Percentiles rank a stretch among this genome's conserved stretches.
phyloP scores from a whole-genome alignment of 2,888 invertebrate genomes.

The Stenolophus ochropezus region DNA sequence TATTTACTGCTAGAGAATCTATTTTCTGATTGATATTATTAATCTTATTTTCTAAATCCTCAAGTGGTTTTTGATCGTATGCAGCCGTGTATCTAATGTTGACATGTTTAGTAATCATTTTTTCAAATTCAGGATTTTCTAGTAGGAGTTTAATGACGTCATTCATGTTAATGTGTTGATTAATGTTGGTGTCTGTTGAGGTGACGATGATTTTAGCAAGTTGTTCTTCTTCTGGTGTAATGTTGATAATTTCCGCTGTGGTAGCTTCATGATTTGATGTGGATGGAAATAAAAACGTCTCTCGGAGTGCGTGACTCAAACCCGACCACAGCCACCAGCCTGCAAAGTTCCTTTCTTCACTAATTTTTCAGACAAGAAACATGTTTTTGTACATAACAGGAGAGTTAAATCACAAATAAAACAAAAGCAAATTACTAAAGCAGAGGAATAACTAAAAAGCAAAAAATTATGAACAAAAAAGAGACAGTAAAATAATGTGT shows the following conservation, averaged over 20 bases:
- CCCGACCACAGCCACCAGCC: conserved; percentile 70
- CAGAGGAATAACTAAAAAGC: conserved; percentile 15
- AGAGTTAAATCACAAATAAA: conserved; percentile 13
- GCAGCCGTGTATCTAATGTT: not conserved
- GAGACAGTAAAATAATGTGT: not conserved
- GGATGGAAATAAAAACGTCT: conserved; percentile 43
- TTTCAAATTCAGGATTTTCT: conserved; percentile 67
- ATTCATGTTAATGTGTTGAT: conserved; percentile 66
- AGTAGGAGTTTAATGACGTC: conserved; percentile 70
- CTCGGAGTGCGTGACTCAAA: conserved; percentile 64
- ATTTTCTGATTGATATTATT: conserved; percentile 59
- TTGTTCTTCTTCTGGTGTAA: conserved; percentile 64
- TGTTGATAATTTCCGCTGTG: conserved; percentile 66
- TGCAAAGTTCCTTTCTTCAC: conserved; percentile 66
- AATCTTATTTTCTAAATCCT: conserved; percentile 36
- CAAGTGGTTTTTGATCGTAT: conserved; percentile 18
- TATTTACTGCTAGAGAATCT: conserved; percentile 68
- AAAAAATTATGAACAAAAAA: not conserved
- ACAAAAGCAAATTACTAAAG: no score
- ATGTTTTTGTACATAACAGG: conserved; percentile 46
- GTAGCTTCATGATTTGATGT: conserved; percentile 67
- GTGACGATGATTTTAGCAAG: conserved; percentile 68
- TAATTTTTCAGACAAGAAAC: conserved; percentile 22
- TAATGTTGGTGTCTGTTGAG: conserved; percentile 63
- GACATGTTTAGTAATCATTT: conserved; percentile 64